phyloP scores from a whole-genome alignment of 2,113 vertebrate species.

The Thalassarche chlororhynchos region DNA sequence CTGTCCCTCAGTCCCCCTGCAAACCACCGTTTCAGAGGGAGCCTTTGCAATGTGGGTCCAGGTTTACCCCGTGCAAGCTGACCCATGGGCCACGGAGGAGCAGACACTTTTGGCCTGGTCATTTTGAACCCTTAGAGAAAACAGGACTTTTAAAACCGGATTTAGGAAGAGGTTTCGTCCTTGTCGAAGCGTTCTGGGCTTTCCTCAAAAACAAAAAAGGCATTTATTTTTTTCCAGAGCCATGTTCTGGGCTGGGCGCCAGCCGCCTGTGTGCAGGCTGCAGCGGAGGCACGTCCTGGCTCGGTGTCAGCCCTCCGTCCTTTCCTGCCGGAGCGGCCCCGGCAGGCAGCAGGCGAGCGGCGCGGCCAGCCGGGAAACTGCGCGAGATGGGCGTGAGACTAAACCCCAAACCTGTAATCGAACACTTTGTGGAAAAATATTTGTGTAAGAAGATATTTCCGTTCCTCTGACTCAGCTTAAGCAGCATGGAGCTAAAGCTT shows the following conservation, averaged over 20 bases:
- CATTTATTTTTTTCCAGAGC: background rate
- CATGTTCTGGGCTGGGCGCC: background rate
- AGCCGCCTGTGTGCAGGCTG: slow-evolving; percentile 9
- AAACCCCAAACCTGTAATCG: background rate
- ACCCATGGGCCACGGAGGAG: fast-evolving
- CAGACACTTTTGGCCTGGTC: background rate
- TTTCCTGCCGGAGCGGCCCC: background rate
- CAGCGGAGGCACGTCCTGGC: background rate
- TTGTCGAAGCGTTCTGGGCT: background rate
- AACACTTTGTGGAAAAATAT: background rate
- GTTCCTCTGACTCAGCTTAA: background rate
- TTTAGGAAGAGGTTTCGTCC: slow-evolving; percentile 17
- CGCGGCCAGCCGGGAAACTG: background rate
- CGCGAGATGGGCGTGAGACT: fast-evolving
- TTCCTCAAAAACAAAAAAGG: slow-evolving; percentile 45
- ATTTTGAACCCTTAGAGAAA: background rate
- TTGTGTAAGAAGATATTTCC: background rate
- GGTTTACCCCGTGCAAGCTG: background rate
- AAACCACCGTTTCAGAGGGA: background rate
- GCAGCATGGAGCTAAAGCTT: background rate
- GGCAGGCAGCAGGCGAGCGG: background rate
- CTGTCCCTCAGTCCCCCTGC: background rate
- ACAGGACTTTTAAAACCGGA: background rate
- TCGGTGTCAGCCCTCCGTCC: background rate
- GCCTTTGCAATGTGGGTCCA: fast-evolving